A percentile compares a stretch with the other conserved stretches of the same genome.
Evolutionary conservation across 2,888 invertebrate genomes (phyloP).

Genomic region (Agrochola circellaris): DNA sequence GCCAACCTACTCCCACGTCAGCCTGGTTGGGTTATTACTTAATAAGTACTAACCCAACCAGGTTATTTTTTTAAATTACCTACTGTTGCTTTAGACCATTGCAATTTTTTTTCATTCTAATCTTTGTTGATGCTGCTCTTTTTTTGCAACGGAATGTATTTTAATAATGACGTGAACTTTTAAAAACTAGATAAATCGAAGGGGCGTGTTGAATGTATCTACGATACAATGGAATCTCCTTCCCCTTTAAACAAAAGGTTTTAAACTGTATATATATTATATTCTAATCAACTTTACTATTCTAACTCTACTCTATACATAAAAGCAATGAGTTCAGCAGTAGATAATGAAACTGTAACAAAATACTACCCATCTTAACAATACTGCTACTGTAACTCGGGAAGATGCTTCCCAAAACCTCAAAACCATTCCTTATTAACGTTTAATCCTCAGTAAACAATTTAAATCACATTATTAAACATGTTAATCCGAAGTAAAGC

Average conservation of each 20-base stretch:
- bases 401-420: neutral
- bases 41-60: too few relatives aligned
- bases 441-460: conserved; percentile 35
- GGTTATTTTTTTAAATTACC: too few relatives aligned
- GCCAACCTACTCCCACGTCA: neutral
- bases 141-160: too few relatives aligned
- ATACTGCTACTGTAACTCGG: neutral
- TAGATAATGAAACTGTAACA: neutral
- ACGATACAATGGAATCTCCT: neutral
- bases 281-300: neutral
- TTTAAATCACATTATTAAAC: conserved; percentile 31
- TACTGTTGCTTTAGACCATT: neutral
- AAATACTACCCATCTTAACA: neutral
- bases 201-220: neutral
- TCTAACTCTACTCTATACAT: too few relatives aligned
- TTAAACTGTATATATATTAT: neutral
- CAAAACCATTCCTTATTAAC: conserved; percentile 19
- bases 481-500: conserved; percentile 35
- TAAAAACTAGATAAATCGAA: neutral
- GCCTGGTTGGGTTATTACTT: neutral
- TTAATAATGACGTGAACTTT: neutral
- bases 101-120: neutral
- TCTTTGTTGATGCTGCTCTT: neutral
- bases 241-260: neutral
- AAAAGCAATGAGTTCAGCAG: too few relatives aligned